phyloP scores from a whole-genome alignment of 2,888 invertebrate genomes.

The Bedellia somnulentella region DNA sequence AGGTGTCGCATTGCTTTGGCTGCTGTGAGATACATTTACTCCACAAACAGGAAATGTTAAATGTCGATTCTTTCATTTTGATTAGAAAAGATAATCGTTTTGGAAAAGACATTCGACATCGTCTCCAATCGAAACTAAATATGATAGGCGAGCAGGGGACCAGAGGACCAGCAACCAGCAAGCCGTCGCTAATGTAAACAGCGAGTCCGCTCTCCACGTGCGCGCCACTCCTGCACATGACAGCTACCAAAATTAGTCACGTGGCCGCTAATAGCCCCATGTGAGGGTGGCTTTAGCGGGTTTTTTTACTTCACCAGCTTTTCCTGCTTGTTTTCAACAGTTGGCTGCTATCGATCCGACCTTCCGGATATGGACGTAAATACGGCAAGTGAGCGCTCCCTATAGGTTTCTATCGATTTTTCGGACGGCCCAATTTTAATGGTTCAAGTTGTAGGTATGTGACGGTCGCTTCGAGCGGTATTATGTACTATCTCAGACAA shows the following conservation, averaged over 20 bases:
- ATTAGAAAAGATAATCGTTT: too few relatives aligned
- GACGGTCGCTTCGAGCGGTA: constrained; percentile 14
- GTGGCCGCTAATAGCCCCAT: constrained; percentile 49
- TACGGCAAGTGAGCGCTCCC: constrained; percentile 24
- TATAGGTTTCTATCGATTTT: constrained; percentile 48
- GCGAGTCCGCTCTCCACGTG: neutral
- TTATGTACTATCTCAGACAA: constrained; percentile 26
- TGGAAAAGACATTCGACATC: too few relatives aligned
- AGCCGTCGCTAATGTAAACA: too few relatives aligned
- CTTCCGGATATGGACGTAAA: constrained; percentile 33
- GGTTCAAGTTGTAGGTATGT: constrained; percentile 3
- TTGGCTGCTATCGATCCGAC: constrained; percentile 51
- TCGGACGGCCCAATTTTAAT: constrained; percentile 6
- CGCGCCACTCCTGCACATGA: constrained; percentile 31
- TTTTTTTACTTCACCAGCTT: constrained; percentile 33
- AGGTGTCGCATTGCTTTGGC: neutral
- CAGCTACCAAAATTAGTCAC: constrained; percentile 58
- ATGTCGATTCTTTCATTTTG: too few relatives aligned
- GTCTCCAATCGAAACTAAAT: too few relatives aligned
- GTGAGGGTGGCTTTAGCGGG: constrained; percentile 27
- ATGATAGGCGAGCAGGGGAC: too few relatives aligned
- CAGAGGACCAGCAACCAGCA: too few relatives aligned
- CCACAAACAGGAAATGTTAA: too few relatives aligned
- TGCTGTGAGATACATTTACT: neutral
- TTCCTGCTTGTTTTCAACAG: constrained; percentile 44